Evolutionary conservation across 2,888 invertebrate genomes (phyloP), one percentile per base, ranked within the genome.

Genomic region (Steromphala cineraria): DNA sequence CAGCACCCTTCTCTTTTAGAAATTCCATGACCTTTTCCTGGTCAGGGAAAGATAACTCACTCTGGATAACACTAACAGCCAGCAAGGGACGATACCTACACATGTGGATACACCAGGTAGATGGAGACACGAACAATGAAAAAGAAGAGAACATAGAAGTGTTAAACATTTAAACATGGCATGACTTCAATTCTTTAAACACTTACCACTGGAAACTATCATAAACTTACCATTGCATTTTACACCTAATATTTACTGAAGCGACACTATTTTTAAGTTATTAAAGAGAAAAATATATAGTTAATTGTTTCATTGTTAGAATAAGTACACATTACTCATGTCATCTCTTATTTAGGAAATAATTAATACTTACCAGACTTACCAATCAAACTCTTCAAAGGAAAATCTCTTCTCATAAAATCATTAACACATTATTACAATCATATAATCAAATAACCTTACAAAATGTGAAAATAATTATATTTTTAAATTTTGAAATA

Each of bases 31-130:
- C 97, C 94, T 97, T 96, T 94, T 96, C 96, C 93, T 94, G 94
- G 90, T 96, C 96, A 92, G 96, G 95, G 95, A 98, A 98, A 93
- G 96, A 97, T 95, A 99, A 95, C 95, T 97, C 96, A 94, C 96
- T 96, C 93, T 95, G 95, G 94, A 99, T 95, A 95, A 96, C 97
- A 94, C 96, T 96, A 95, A 98, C 95, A 91, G 96, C 96, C 95
- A 99, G 95, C 94, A 95, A 96, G 95, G 97, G 98, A 93, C 98
- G 98, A 95, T 97, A 98, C 95, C 98, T 98, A 96, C 80, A 81
- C 36, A 77, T 62, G 62, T 62, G 62, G 62, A 28, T 62, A 62
- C 62, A 62, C 40, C 74, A 78, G 75, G 77, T 40, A 67, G 55
- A 76, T 74, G 78, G 79, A 79, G 19, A 76, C 81, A 81, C 67